Evolutionary conservation across 2,113 vertebrate genomes (phyloP).

Genomic region (Acanthisitta chloris): DNA sequence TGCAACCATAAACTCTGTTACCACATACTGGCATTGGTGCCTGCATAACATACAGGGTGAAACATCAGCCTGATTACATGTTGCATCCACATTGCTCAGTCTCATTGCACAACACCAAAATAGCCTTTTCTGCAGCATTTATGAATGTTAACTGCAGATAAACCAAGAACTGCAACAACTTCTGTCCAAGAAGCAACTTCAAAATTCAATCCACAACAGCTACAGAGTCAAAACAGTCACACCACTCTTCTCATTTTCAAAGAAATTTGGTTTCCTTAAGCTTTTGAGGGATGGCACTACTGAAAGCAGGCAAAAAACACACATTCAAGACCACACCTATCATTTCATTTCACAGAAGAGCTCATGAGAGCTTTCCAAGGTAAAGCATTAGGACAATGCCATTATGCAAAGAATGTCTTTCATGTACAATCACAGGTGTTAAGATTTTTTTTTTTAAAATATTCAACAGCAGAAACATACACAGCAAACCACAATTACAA

Average conservation of each 20-base stretch:
- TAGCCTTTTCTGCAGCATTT: not conserved
- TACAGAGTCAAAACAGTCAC: not conserved
- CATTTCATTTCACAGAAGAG: not conserved
- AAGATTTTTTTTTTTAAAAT: not conserved
- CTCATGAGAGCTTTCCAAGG: not conserved
- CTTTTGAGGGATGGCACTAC: not conserved
- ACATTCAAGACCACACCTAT: not conserved
- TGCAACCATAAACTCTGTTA: not conserved
- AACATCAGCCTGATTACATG: accelerated
- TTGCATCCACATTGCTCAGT: not conserved
- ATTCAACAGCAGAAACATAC: not conserved
- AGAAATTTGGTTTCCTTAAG: not conserved
- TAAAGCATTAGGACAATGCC: not conserved
- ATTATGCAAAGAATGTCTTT: not conserved
- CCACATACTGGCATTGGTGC: not conserved
- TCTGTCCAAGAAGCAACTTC: not conserved
- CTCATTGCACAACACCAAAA: not conserved
- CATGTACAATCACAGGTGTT: accelerated
- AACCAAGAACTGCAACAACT: not conserved
- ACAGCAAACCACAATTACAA: not conserved
- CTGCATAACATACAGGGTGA: not conserved
- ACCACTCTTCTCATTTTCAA: not conserved
- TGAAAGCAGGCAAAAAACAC: not conserved
- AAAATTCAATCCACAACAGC: not conserved
- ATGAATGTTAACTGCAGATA: not conserved